Evolutionary conservation across 2,797 vertebrate species (phyloP).

Genomic region (Odontamblyopus lacepedii): DNA sequence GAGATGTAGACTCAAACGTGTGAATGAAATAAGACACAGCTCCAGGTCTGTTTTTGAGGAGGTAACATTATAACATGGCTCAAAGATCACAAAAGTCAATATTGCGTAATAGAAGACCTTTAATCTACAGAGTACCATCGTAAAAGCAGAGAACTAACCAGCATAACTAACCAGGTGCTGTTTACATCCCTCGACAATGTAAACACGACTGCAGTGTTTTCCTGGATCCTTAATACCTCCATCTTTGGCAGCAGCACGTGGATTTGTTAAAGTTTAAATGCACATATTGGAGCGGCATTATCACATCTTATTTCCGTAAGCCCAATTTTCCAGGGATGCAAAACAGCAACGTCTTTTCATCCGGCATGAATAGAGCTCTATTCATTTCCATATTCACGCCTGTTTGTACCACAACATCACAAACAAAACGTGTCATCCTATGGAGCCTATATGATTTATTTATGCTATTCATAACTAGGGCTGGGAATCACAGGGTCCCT

Average conservation of each 20-base stretch:
- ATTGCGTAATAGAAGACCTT: too few species aligned
- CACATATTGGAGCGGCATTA: conserved; percentile 57
- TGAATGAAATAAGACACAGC: too few species aligned
- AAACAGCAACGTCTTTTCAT: conserved; percentile 46
- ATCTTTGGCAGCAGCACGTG: conserved; percentile 47
- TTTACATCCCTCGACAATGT: not conserved
- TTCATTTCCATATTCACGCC: conserved; percentile 41
- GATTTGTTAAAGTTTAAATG: conserved; percentile 57
- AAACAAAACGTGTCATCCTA: conserved; percentile 47
- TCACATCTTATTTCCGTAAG: conserved; percentile 67
- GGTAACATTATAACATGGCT: too few species aligned
- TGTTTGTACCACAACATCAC: conserved; percentile 25
- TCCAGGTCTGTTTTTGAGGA: too few species aligned
- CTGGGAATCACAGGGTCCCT: too few species aligned
- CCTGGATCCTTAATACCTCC: conserved; percentile 15
- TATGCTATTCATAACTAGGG: conserved; percentile 16
- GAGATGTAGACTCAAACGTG: too few species aligned
- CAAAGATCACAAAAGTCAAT: too few species aligned
- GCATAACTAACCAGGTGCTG: not conserved
- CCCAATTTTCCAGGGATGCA: conserved; percentile 56
- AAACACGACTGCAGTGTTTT: not conserved
- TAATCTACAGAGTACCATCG: too few species aligned
- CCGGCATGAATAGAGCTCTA: conserved; percentile 46
- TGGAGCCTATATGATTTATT: conserved; percentile 25
- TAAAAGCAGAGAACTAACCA: not conserved